Conservation (phyloP, 2,888 invertebrate genomes). For the Xestia ashworthii region DNA sequence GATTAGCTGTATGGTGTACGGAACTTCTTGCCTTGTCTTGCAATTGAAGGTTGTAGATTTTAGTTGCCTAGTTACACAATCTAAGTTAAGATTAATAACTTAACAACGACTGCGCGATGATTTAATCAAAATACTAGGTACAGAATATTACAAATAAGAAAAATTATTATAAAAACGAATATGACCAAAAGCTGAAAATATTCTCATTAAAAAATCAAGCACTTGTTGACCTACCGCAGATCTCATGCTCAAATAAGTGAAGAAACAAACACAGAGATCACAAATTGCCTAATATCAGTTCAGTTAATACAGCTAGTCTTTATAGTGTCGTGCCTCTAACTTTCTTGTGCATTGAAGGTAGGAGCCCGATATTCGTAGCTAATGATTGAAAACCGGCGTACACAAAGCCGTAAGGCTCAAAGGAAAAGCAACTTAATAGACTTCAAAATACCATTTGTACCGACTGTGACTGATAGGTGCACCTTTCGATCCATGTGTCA, state of each 20-base stretch:
- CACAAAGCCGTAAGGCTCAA: neutral
- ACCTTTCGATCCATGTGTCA: too few species aligned
- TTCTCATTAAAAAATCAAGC: neutral
- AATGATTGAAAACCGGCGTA: neutral
- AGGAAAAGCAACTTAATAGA: neutral
- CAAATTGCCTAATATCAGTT: constrained; percentile 63
- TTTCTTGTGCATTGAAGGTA: neutral
- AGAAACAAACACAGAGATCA: constrained; percentile 44
- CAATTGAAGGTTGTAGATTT: neutral
- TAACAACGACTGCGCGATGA: too few species aligned
- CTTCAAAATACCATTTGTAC: neutral
- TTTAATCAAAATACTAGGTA: too few species aligned
- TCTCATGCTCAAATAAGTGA: neutral
- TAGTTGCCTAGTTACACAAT: neutral
- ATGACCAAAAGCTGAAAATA: neutral
- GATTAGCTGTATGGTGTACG: neutral
- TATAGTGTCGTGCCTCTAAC: constrained; percentile 68
- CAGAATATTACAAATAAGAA: too few species aligned
- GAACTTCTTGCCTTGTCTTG: neutral
- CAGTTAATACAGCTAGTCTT: constrained; percentile 70
- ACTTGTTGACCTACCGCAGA: neutral
- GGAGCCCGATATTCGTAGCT: neutral
- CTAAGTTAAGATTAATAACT: too few species aligned
- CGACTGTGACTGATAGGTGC: neutral
- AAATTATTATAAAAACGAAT: neutral